phyloP scores from a whole-genome alignment of 1,140 invertebrate species.

The Anastatus disparis region DNA sequence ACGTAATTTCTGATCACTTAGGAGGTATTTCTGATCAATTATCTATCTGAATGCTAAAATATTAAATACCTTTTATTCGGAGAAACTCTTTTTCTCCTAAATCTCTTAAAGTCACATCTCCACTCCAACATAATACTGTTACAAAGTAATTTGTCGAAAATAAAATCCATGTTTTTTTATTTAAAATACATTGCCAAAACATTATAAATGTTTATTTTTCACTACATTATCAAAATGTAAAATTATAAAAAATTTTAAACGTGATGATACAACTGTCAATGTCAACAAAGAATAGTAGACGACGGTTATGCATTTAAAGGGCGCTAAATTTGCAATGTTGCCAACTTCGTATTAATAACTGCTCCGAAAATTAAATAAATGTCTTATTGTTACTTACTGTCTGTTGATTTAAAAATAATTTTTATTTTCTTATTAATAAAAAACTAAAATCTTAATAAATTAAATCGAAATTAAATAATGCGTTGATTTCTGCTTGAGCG shows the following conservation, averaged over 20 bases:
- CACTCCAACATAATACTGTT: conserved; percentile 34
- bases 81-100: conserved; percentile 55
- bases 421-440: neutral
- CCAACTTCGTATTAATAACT: neutral
- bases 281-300: neutral
- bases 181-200: conserved; percentile 6
- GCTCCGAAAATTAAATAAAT: neutral
- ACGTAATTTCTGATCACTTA: no score
- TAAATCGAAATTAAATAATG: neutral
- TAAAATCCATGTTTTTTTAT: conserved; percentile 28
- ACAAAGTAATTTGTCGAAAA: conserved; percentile 18
- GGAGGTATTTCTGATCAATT: no score
- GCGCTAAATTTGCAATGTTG: neutral
- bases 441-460: no score
- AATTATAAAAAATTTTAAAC: neutral
- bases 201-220: neutral
- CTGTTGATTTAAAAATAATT: neutral
- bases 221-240: conserved; percentile 23
- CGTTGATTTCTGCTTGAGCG: neutral
- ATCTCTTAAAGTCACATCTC: conserved; percentile 46
- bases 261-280: neutral
- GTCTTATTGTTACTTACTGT: no score
- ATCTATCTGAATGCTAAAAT: neutral
- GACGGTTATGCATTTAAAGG: conserved; percentile 2
- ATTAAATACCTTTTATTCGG: conserved; percentile 48